Conservation (phyloP, 2,113 vertebrate genomes). For the Actenoides lindsayi region DNA sequence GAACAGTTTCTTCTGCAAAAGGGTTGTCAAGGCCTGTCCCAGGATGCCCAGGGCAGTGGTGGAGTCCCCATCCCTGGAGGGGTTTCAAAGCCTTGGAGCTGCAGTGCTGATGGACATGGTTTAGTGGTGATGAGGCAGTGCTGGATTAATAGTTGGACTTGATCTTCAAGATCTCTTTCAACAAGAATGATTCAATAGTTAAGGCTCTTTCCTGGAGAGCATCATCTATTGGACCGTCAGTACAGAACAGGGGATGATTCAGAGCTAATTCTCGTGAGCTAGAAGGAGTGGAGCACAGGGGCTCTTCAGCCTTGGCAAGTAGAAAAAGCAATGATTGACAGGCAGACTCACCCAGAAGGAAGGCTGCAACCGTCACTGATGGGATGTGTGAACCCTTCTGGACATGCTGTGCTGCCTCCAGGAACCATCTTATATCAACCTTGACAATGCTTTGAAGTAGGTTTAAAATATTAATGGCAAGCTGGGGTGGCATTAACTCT, state of each 20-base stretch:
- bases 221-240: accelerated
- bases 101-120: too few relatives aligned
- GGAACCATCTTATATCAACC: background rate
- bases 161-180: background rate
- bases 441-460: background rate
- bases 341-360: accelerated
- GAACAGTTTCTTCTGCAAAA: too few relatives aligned
- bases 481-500: background rate
- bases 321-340: accelerated
- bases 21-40: background rate
- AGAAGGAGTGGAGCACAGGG: background rate
- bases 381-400: background rate
- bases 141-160: too few relatives aligned
- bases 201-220: background rate
- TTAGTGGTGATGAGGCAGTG: too few relatives aligned
- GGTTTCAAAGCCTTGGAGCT: background rate
- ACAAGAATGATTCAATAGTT: accelerated
- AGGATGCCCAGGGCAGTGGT: background rate
- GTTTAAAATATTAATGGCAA: background rate
- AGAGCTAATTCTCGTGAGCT: background rate
- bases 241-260: accelerated
- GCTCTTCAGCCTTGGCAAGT: background rate
- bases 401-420: background rate
- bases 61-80: background rate
- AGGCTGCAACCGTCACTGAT: background rate